Evolutionary conservation across 2,797 vertebrate genomes (phyloP).

Genomic region (Sebastes aleutianus): DNA sequence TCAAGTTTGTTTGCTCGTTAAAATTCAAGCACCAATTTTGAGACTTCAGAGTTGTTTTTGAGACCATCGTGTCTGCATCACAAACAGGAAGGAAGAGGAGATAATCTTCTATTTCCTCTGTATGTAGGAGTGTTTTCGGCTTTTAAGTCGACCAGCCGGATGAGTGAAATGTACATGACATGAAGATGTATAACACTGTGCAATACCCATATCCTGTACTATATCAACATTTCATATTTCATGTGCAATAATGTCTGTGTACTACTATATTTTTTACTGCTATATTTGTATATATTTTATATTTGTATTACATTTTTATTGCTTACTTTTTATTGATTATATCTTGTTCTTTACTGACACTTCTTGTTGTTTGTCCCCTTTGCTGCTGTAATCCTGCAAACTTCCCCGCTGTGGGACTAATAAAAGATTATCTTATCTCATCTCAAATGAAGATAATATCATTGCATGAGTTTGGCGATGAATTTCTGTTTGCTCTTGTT

Average conservation of each 20-base stretch:
- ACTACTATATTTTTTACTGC: too few species aligned
- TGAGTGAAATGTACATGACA: background rate
- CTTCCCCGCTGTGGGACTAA: background rate
- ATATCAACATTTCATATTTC: too few species aligned
- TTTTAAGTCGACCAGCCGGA: background rate
- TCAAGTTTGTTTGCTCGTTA: background rate
- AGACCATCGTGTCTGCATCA: background rate
- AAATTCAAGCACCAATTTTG: background rate
- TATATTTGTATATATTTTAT: too few species aligned
- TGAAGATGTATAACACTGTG: background rate
- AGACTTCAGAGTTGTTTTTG: constrained; percentile 4
- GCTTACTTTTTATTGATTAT: too few species aligned
- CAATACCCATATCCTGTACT: too few species aligned
- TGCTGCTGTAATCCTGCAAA: background rate
- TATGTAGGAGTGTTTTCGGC: background rate
- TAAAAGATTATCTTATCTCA: too few species aligned
- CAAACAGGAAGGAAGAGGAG: constrained; percentile 52
- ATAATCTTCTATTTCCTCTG: constrained; percentile 39
- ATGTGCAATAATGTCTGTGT: too few species aligned
- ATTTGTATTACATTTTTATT: too few species aligned
- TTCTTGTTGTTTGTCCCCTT: too few species aligned
- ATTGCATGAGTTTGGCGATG: background rate
- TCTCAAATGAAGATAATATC: background rate
- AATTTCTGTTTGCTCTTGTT: background rate
- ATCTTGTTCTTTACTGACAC: too few species aligned